Conservation (phyloP, 1,140 invertebrate genomes). For the Achroia grisella region DNA sequence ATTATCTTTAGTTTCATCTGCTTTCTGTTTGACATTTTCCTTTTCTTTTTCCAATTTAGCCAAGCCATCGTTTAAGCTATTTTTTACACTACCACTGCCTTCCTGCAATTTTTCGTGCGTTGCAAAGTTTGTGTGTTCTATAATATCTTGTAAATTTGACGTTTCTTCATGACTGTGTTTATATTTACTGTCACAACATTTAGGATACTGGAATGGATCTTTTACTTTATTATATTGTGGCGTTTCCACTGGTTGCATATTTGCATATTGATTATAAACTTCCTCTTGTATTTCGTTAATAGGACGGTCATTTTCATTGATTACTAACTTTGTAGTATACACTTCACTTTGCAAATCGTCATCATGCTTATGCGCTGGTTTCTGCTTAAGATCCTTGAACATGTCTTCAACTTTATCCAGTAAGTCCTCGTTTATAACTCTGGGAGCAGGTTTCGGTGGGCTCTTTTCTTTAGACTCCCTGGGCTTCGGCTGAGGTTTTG, state of each 20-base stretch:
- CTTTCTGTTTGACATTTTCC: constrained; percentile 39
- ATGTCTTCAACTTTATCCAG: constrained; percentile 69
- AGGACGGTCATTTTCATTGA: constrained; percentile 51
- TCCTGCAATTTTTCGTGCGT: constrained; percentile 49
- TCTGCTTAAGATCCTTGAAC: constrained; percentile 61
- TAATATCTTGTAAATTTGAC: constrained; percentile 50
- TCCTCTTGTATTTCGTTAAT: constrained; percentile 45
- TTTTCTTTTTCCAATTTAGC: constrained; percentile 47
- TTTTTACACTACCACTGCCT: constrained; percentile 29
- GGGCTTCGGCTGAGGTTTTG: constrained; percentile 50
- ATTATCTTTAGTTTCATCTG: constrained; percentile 34
- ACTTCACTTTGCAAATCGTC: constrained; percentile 50
- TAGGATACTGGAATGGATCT: constrained; percentile 52
- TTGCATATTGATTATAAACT: constrained; percentile 55
- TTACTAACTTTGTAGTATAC: constrained; percentile 57
- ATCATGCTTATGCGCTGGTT: constrained; percentile 48
- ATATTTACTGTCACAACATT: constrained; percentile 50
- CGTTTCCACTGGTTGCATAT: constrained; percentile 63
- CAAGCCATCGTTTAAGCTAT: constrained; percentile 34
- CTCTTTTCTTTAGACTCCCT: constrained; percentile 45
- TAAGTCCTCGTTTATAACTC: constrained; percentile 64
- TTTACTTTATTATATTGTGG: constrained; percentile 28
- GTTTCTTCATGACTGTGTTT: constrained; percentile 63
- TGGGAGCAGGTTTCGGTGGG: constrained; percentile 58
- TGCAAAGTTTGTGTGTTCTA: constrained; percentile 53